Base-by-base conservation (phyloP, 1,140 invertebrate genomes). In the Plectrocnemia conspersa region DNA sequence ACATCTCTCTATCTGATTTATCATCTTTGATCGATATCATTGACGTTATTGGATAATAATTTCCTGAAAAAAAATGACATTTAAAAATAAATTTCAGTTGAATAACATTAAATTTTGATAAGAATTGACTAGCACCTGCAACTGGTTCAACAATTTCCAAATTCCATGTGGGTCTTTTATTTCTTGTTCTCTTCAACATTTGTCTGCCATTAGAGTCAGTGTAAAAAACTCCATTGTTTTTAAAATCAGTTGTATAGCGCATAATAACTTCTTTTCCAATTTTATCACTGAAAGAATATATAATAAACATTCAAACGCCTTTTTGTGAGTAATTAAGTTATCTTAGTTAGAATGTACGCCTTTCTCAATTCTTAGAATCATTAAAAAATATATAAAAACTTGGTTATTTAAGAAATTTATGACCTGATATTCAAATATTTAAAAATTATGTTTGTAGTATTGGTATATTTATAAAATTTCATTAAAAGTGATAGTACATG, bases 131-230 rank as follows among this genome's bases (percentile, higher is more conserved):
- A n/a, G n/a, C n/a, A 61, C 85, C 88, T 27, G 91, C 73, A 1
- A 91, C 72, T 13, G 81, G 73, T 54, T 97, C 85, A 0, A 78
- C 68, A 10, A 93, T 41, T 0, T 75, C 68, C 0, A 85, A 9
- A 25, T 76, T 75, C 84, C 83, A 97, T 2, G 87, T 86, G 3
- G 87, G 82, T 18, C 93, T 71, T 46, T 79, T 80, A 66, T 97
- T 79, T 36, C 83, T 68, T 50, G 77, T 72, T 44, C 94, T 77
- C 62, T 84, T 80, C 22, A 97, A 64, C 67, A 91, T 83, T 72
- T 98, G 89, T 27, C 94, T 75, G 0, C 93, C 95, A 72, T 98
- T 98, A 0, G 91, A 86, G 69, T 98, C 96, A 0, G 95, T 98
- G 65, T 87, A 95, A 68, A 97, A 98, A 1, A 76, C 71, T 0